Percentiles rank a stretch among this genome's conserved stretches.
These are phyloP conservation scores for Semotilus atromaculatus DNA, from an alignment of 2,797 vertebrate species.

Conservation along the genomic window DNA sequence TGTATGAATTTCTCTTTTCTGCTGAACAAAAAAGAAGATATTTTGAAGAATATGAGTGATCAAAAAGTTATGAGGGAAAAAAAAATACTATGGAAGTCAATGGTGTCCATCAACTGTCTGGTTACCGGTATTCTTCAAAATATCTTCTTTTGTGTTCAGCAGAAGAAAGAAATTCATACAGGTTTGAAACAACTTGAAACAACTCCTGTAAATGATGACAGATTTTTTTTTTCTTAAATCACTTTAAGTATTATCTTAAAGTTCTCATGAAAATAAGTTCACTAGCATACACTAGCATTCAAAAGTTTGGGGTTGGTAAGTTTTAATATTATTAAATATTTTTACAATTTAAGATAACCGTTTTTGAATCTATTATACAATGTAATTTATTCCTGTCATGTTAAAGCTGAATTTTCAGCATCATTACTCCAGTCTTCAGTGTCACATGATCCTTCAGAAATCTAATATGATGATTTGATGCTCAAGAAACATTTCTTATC, in stretches of 20 bases:
- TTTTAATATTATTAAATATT: not conserved
- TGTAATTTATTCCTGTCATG: not conserved
- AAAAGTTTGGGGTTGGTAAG: not conserved
- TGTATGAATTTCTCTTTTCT: no score
- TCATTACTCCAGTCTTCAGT: not conserved
- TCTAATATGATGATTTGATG: not conserved
- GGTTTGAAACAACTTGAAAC: no score
- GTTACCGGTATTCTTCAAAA: no score
- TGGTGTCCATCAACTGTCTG: no score
- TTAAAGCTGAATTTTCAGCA: not conserved
- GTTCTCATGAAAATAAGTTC: not conserved
- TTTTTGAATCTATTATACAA: not conserved
- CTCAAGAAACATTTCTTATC: not conserved
- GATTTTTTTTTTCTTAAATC: not conserved
- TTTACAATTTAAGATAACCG: not conserved
- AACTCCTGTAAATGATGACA: not conserved
- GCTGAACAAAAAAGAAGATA: no score
- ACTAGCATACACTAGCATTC: not conserved
- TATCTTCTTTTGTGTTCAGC: no score
- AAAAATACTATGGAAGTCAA: no score
- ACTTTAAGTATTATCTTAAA: not conserved
- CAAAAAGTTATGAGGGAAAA: no score
- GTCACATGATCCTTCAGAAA: not conserved
- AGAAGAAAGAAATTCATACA: not conserved
- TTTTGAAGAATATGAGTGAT: no score